phyloP scores from a whole-genome alignment of 2,797 vertebrate species.

The Antennarius maculatus region DNA sequence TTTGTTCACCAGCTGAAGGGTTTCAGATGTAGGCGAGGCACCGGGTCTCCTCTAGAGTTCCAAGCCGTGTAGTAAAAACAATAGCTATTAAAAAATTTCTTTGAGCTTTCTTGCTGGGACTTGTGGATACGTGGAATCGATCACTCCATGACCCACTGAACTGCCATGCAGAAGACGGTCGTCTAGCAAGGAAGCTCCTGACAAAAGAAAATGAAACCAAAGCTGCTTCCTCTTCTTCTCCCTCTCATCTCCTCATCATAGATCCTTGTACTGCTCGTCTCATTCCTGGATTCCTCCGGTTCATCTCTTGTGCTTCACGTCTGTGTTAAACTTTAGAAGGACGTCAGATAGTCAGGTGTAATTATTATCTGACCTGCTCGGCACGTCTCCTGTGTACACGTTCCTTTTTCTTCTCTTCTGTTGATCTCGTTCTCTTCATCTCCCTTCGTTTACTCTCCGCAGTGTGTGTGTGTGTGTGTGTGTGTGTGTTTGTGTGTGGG shows the following conservation, averaged over 20 bases:
- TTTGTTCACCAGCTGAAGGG: not conserved
- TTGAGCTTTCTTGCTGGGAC: constrained; percentile 8
- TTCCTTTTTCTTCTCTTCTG: constrained; percentile 16
- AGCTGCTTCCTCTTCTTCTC: constrained; percentile 27
- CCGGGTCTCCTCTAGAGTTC: not conserved
- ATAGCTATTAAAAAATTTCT: not conserved
- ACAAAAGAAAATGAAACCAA: constrained; percentile 12
- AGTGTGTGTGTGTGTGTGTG: constrained; percentile 25
- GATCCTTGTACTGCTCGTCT: constrained; percentile 6
- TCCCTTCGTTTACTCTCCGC: constrained; percentile 22
- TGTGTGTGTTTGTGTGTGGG: constrained; percentile 34
- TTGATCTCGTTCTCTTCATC: constrained; percentile 24
- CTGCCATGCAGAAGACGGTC: constrained; percentile 13
- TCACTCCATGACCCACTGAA: constrained; percentile 29
- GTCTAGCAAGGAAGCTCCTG: constrained; percentile 21
- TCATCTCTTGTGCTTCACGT: constrained; percentile 8
- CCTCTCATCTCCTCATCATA: constrained; percentile 28
- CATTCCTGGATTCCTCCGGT: constrained; percentile 29
- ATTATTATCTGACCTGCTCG: constrained; percentile 1
- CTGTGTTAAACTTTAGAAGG: not conserved
- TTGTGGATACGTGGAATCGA: constrained; percentile 14
- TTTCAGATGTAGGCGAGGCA: not conserved
- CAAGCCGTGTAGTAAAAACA: constrained; percentile 5
- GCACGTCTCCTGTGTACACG: constrained; percentile 3
- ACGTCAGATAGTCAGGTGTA: not conserved